Base-by-base conservation (phyloP, 2,113 vertebrate genomes). In the Meleagris gallopavo region DNA sequence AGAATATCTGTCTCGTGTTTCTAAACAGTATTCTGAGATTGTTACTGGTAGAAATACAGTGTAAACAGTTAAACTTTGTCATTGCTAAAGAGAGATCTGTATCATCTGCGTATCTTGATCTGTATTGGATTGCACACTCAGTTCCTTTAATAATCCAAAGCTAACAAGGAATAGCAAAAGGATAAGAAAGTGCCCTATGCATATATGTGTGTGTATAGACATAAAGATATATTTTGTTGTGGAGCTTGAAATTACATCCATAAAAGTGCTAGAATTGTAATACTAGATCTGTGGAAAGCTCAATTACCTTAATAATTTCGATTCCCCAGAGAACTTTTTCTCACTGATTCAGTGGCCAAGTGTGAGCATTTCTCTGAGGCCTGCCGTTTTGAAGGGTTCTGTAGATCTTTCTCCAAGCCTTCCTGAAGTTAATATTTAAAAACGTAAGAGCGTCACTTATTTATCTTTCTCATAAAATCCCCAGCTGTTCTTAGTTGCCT, bases 91-190 rank as follows among this genome's bases (percentile, higher is more conserved):
- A 29, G 21, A 13, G 10, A 22, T 54, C 45, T 83, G 13, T 25
- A 16, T 66, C 38, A 1, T 46, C 0, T 3, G 3, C 40, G 5
- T 43, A 5, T 50, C 29, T n/a, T 12, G 29, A 71, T 45, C 13
- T 18, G 2, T 14, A 5, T 45, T 22, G n/a, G 36, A 2, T 8
- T 60, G 25, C 52, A 5, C 17, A 55, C 43, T 27, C 52, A 6
- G 43, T 45, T 13, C 32, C 4, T 72, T 55, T 15, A 89, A 83
- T 43, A 73, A 80, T 38, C 48, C 77, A 43, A 17, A 50, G 9
- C 19, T 8, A 69, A 8, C 10, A 1, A 20, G 18, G 54, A 32
- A 50, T 6, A 72, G 38, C 60, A 64, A 50, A 54, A 36, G 48
- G 7, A 21, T 13, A 21, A 27, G 40, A 36, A 25, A 9, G 17